Base-by-base conservation (phyloP, 1,140 invertebrate species). In the Rhizoglyphus robini region DNA sequence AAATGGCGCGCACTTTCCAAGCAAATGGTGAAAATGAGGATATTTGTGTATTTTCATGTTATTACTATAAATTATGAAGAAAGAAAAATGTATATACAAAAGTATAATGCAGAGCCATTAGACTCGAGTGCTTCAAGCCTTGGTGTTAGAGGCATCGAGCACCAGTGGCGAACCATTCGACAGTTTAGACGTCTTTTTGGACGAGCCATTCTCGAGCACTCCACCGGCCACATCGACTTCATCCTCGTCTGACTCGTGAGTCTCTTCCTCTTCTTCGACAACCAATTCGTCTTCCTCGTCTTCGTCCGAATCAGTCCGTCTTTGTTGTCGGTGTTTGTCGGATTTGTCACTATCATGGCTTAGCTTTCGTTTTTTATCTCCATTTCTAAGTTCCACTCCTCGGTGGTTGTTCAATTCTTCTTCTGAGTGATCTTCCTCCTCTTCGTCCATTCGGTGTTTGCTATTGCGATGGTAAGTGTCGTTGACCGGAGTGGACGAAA, bases 251-350 rank as follows among this genome's bases (percentile, higher is more conserved):
- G 36, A 41, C 8, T 41, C 8, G 36, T 41, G 8, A 41, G 8
- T 41, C 36, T 41, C 36, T 60, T 29, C 58, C 27, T 32, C 58
- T 60, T 60, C 58, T 46, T 60, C 58, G 29, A 58, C 54, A 30
- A 58, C 25, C 25, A 58, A 58, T 58, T 60, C 58, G 15, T 60
- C 58, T 18, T 60, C 58, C 13, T 46, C 27, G 2, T 60, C 58
- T 30, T 27, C n/a, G 13, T 32, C 3, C 2, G 2, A 3, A 29
- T 60, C 48, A 51, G 23, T 27, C 4, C 11, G 8, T 20, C 1
- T 25, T 4, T 27, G 3, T 23, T 27, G 48, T 51, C 23, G 23
- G 1, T 20, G 2, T 46, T 46, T 46, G 18, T 1, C 23, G n/a
- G 54, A 58, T 1, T 58, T 58, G n/a, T 58, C 29, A 34, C n/a